Base-by-base conservation (phyloP, 2,113 vertebrate species). In the Zeus faber region DNA sequence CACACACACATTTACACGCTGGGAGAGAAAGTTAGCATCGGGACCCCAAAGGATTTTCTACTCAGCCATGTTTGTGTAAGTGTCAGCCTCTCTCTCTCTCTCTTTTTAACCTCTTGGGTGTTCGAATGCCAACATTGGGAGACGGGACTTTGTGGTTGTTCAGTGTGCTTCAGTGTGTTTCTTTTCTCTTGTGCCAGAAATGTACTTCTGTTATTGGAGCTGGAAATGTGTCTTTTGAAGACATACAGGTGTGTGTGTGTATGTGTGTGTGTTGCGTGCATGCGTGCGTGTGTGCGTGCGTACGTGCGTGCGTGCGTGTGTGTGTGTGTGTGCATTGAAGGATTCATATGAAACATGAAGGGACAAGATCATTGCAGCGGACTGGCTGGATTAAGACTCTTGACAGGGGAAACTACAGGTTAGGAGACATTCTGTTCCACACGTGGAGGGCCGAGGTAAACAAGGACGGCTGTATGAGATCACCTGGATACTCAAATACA, bases 11-110 rank as follows among this genome's bases (percentile, higher is more conserved):
- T n/a, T n/a, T n/a, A n/a, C n/a, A n/a, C n/a, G n/a, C n/a, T n/a
- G n/a, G n/a, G n/a, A 74, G 55, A 63, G 72, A 71, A 67, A 57
- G 58, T 65, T 65, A 17, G 49, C 27, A 61, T 29, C 40, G 21
- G 70, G 72, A 79, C 43, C 51, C 44, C 10, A 17, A 53, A 75
- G 63, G 78, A 73, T 77, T 73, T 80, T 77, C 63, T 57, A 23
- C 58, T 64, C 72, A 64, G 50, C 60, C 1, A 85, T 87, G 85
- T 61, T 62, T 67, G 52, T 72, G 85, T 87, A 83, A 89, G 85
- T 87, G 76, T 75, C 71, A 66, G 22, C 25, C 58, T 1, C 46
- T 7, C 23, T 67, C 35, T 67, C 61, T 20, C 26, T 33, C 23
- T 49, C 47, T 10, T 10, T 16, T 27, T 7, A 17, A 25, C 43